Conservation (phyloP, 2,797 vertebrate genomes). For the Cyclura pinguis region DNA sequence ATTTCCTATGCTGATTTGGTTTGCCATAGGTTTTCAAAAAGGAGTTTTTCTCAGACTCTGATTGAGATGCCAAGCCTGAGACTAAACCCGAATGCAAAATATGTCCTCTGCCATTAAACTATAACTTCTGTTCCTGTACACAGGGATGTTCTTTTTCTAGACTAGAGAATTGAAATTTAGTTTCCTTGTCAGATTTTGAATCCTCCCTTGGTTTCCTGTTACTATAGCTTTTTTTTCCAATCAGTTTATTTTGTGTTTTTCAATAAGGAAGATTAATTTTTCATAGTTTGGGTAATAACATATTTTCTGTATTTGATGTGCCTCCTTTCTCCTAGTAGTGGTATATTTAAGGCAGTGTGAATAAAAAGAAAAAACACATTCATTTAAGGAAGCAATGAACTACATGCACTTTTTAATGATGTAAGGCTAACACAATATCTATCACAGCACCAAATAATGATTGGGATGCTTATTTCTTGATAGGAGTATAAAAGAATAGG, state of each 20-base stretch:
- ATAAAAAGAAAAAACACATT: conserved; percentile 3
- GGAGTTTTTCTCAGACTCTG: neutral
- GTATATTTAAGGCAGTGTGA: neutral
- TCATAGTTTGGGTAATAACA: neutral
- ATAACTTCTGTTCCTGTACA: neutral
- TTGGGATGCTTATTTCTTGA: conserved; percentile 27
- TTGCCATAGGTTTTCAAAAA: neutral
- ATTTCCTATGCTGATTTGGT: neutral
- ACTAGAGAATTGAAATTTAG: neutral
- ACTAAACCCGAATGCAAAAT: neutral
- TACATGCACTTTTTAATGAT: neutral
- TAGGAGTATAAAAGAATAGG: neutral
- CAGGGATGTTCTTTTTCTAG: neutral
- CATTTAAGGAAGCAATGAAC: conserved; percentile 9
- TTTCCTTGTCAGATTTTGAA: neutral
- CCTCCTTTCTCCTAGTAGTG: neutral
- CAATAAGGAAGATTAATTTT: neutral
- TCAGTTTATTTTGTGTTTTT: conserved; percentile 19
- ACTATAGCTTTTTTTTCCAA: neutral
- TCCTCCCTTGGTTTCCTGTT: neutral
- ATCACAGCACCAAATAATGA: conserved; percentile 8
- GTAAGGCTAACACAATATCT: conserved; percentile 5
- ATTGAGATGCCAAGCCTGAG: neutral
- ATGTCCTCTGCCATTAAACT: neutral
- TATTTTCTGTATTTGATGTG: neutral